phyloP scores from a whole-genome alignment of 2,113 vertebrate species.

The Numenius arquata region DNA sequence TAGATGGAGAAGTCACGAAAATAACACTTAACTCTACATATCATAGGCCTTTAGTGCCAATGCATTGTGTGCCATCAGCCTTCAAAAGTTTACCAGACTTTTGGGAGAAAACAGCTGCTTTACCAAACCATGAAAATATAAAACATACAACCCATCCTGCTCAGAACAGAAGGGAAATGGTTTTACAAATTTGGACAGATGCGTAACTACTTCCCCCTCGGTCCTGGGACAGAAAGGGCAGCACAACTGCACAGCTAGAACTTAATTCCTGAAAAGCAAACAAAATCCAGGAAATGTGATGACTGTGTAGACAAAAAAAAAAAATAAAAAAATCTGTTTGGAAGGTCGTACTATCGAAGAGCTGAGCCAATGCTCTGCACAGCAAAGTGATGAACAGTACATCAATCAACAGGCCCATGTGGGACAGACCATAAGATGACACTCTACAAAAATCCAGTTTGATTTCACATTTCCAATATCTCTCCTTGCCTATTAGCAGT shows the following conservation, averaged over 20 bases:
- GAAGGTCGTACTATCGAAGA: conserved; percentile 18
- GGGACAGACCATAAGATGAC: conserved; percentile 28
- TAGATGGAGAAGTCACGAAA: background rate
- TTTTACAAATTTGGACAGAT: conserved; percentile 2
- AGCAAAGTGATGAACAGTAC: conserved; percentile 20
- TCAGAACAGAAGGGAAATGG: background rate
- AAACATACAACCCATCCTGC: background rate
- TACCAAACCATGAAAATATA: background rate
- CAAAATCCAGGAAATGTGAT: conserved; percentile 7
- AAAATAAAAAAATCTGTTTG: background rate
- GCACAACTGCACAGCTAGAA: background rate
- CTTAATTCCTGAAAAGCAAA: background rate
- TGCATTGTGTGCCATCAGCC: background rate
- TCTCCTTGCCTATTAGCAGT: background rate
- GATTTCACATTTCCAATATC: conserved; percentile 26
- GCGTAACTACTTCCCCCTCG: background rate
- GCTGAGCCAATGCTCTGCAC: background rate
- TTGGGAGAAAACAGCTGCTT: conserved; percentile 13
- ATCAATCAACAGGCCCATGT: background rate
- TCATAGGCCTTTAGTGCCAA: background rate
- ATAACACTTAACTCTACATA: background rate
- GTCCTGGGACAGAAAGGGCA: background rate
- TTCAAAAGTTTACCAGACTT: background rate
- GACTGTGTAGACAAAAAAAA: background rate
- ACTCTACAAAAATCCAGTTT: conserved; percentile 36